Evolutionary conservation across 1,140 invertebrate genomes (phyloP), one percentile per base, ranked within the genome.

Genomic region (Meloidogyne floridensis): DNA sequence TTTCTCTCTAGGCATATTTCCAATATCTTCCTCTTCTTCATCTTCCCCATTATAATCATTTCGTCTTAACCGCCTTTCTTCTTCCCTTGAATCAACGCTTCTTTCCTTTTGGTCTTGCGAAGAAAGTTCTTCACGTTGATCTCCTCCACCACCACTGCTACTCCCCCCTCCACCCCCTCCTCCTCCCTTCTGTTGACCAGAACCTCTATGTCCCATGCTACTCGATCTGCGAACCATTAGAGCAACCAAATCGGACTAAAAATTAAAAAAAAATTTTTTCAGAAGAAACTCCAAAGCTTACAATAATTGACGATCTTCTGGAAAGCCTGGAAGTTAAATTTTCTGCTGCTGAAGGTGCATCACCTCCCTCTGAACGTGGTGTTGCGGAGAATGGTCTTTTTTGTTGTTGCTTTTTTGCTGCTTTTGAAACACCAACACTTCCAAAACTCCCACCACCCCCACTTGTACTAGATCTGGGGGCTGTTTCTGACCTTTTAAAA

Each of bases 1-100:
- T 90, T 95, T 93, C 84, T 96, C 94, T 88, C 96, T 87, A 3
- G 91, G 89, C 43, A 89, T 85, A 47, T 85, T 85, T 54, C 83
- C 81, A n/a, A 84, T 80, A 47, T 86, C 83, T 54, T 85, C 81
- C 6, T 84, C 78, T 7, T 78, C 84, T 32, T 88, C 88, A n/a
- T 90, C 87, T 71, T 89, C 83, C 9, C 87, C 85, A 5, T 56
- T 11, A 9, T 18, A 32, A 0, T 77, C 18, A 9, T 71, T 5
- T 0, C 65, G 11, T 71, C 59, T 79, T n/a, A 79, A 43, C 15
- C 59, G 6, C 47, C 77, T 10, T 32, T 47, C 9, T 32, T 79
- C 59, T 70, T 42, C 18, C 43, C 20, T 8, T 2, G 15, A 10
- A 65, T 65, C 59, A 4, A 65, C 59, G n/a, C 59, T 65, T n/a